Base-by-base conservation (phyloP, 2,113 vertebrate genomes). In the Marmota flaviventris region DNA sequence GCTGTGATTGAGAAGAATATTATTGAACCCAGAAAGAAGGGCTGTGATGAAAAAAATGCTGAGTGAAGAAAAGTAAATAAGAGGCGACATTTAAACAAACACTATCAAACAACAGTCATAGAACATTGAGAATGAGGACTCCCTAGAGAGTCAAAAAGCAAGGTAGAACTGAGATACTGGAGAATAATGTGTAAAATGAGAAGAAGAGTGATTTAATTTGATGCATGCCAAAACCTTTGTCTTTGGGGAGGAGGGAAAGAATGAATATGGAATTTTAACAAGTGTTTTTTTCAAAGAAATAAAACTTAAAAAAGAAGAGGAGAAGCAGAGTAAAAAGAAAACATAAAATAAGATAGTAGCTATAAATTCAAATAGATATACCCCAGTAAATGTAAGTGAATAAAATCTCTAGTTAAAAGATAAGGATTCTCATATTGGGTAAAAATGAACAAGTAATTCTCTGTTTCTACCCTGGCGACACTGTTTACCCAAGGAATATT, bases 361-460 rank as follows among this genome's bases (percentile, higher is more conserved):
- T 22, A 53, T 32, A 82, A 92, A 87, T 27, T 13, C 4, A 90
- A 58, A 77, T 86, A 34, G 9, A 77, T 34, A 27, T 92, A 51
- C 9, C 2, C 18, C 2, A 85, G 29, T 73, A 94, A 93, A 86
- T 58, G 12, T 77, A 94, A 93, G n/a, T 90, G 42, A 7, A 77
- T 76, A 95, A 95, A 92, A 85, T 76, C n/a, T 96, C 27, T 12
- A 94, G 45, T 70, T 92, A 78, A 92, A 83, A 78, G 29, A 51
- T 39, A 89, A 72, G 29, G 61, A 42, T 90, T 86, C 10, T 42
- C 24, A 65, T 70, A 48, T 25, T 77, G 39, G 69, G 37, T 89
- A 77, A 92, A 96, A 77, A 73, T 78, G 34, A 93, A 75, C n/a
- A 65, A 94, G 14, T 42, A 56, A 32, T 17, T 79, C 4, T 76